Evolutionary conservation across 2,888 invertebrate genomes (phyloP).

Genomic region (Linyphia triangularis): DNA sequence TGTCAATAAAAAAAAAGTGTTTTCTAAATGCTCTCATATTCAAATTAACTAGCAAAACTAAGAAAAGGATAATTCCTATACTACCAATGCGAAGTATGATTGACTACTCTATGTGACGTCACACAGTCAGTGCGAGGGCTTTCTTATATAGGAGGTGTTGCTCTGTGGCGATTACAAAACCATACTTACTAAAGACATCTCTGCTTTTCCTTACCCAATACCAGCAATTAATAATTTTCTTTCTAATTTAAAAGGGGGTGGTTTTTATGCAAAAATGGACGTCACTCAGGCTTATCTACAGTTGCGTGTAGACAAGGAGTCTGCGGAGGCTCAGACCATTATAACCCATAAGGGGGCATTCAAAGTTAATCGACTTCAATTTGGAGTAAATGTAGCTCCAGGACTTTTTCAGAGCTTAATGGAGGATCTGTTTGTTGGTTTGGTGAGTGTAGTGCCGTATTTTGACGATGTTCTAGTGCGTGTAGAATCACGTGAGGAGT

Average conservation of each 20-base stretch:
- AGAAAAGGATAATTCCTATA: too few relatives aligned
- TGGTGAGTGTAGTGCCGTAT: conserved; percentile 51
- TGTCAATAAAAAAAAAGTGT: too few relatives aligned
- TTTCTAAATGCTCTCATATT: too few relatives aligned
- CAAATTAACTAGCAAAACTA: too few relatives aligned
- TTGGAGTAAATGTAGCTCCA: conserved; percentile 78
- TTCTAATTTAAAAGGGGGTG: conserved; percentile 58
- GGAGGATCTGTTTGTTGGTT: conserved; percentile 72
- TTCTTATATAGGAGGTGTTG: background rate
- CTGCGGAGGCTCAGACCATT: background rate
- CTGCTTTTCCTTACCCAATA: conserved; percentile 48
- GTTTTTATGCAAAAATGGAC: conserved; percentile 62
- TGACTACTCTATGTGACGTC: too few relatives aligned
- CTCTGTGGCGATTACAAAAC: background rate
- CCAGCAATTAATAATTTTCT: conserved; percentile 43
- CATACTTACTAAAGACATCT: background rate
- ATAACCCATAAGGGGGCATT: conserved; percentile 34
- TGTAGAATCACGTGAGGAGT: conserved; percentile 31
- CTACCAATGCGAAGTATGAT: too few relatives aligned
- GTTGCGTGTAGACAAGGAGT: conserved; percentile 17
- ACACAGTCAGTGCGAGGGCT: too few relatives aligned
- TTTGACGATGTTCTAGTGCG: conserved; percentile 74
- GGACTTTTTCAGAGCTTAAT: conserved; percentile 79
- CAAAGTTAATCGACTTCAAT: conserved; percentile 69
- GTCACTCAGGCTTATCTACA: conserved; percentile 35